Evolutionary conservation across 1,140 invertebrate genomes (phyloP), one percentile per base, ranked within the genome.

Genomic region (Papilio machaon): DNA sequence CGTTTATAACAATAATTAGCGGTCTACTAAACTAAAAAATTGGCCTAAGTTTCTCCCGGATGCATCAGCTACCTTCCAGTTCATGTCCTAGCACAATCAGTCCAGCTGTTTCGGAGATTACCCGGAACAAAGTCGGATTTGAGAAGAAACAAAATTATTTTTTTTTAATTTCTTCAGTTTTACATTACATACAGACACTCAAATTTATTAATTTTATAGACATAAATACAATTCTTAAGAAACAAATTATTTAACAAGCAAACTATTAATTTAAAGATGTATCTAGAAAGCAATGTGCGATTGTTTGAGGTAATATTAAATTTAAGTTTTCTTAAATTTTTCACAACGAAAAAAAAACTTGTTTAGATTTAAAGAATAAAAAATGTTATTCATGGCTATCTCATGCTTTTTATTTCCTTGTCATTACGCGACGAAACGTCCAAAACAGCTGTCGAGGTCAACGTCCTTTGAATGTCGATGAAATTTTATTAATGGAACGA

Each of bases 401-500:
- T 67, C 64, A 67, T 73, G 43, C 43, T 38, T 73, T 73, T 43
- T 46, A 46, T 73, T 73, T 73, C 73, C 73, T 19, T 47, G 23
- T 67, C 64, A 67, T 67, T 67, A 67, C 64, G 30, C 23, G 23
- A 13, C 30, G 64, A 67, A 67, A 35, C 19, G 19, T 64, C 60
- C 60, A 64, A 35, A 67, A 67, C 64, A 67, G 64, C 64, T 67
- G 64, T 67, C 30, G 64, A 67, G 64, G 64, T 67, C 30, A 35
- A 35, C 23, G 64, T 67, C 23, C 64, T 67, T 8, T 35, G 64
- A 67, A 67, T 67, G 64, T 67, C 30, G 64, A 35, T 85, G 84
- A 85, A 83, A 86, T 84, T 81, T 84, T 52, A 84, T 85, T 85
- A 86, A 85, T 86, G 81, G 83, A 70, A 77, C 80, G 67, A 73